phyloP scores from a whole-genome alignment of 2,888 invertebrate genomes.

The Kryphioiulus occultus region DNA sequence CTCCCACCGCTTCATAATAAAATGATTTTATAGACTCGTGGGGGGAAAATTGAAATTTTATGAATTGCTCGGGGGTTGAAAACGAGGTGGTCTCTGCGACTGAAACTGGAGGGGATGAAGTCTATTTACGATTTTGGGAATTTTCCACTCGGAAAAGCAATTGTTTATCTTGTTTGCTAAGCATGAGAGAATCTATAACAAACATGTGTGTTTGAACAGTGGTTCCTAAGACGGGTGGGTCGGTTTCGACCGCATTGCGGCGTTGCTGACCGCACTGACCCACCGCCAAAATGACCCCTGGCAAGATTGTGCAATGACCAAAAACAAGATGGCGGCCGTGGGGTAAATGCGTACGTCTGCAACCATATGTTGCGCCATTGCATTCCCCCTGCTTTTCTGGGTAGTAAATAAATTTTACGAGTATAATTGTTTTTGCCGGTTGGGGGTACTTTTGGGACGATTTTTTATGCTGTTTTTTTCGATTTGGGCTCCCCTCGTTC shows the following conservation, averaged over 20 bases:
- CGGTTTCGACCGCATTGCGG: background rate
- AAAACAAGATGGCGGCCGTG: constrained; percentile 7
- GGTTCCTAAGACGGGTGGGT: background rate
- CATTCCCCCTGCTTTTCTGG: background rate
- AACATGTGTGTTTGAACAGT: constrained; percentile 7
- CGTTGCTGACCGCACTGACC: background rate
- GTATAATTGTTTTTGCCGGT: constrained; percentile 23
- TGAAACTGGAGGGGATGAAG: background rate
- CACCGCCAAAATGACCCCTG: background rate
- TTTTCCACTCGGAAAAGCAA: constrained; percentile 1
- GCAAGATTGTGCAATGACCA: background rate
- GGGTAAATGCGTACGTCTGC: background rate
- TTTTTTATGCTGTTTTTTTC: background rate
- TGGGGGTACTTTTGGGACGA: background rate
- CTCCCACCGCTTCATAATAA: background rate
- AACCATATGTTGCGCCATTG: background rate
- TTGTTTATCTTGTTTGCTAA: background rate
- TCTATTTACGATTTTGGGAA: background rate
- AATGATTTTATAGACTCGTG: constrained; percentile 13
- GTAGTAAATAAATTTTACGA: constrained; percentile 15
- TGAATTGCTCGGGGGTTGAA: background rate
- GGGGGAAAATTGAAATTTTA: constrained; percentile 23
- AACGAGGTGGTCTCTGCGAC: background rate
- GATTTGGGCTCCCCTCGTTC: background rate
- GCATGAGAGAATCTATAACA: background rate